These are phyloP conservation scores for Lasioglossum marginatum DNA, from an alignment of 2,888 invertebrate species.

Conservation along the genomic window DNA sequence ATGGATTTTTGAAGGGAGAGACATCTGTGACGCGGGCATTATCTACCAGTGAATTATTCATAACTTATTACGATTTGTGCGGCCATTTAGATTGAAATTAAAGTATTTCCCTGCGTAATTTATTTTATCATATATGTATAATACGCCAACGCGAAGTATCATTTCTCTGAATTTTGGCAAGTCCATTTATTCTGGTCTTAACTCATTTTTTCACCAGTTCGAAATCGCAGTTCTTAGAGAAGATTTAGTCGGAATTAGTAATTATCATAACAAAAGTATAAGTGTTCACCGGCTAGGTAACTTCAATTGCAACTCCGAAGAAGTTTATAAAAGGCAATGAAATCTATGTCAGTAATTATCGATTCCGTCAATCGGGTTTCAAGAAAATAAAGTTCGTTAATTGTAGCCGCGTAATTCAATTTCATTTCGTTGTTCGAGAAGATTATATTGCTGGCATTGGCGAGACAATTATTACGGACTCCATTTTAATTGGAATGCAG, in stretches of 20 bases:
- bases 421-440: not conserved
- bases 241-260: not conserved
- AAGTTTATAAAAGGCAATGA: not conserved
- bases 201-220: not conserved
- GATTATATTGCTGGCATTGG: conserved; percentile 18
- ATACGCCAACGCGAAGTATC: too few relatives aligned
- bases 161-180: not conserved
- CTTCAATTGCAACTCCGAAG: not conserved
- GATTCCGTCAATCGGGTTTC: conserved; percentile 9
- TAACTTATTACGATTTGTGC: not conserved
- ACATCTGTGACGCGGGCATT: not conserved
- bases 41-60: not conserved
- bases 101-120: not conserved
- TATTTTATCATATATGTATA: too few relatives aligned
- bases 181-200: not conserved
- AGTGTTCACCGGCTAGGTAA: not conserved
- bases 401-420: not conserved
- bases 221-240: not conserved
- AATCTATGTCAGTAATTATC: not conserved
- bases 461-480: not conserved
- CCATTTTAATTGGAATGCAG: not conserved
- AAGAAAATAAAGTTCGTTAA: conserved; percentile 6
- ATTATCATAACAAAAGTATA: not conserved
- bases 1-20: not conserved
- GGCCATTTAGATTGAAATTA: not conserved